Percentiles rank a stretch among this genome's conserved stretches.
phyloP scores from a whole-genome alignment of 2,888 invertebrate genomes.

The Lydus trimaculatus region DNA sequence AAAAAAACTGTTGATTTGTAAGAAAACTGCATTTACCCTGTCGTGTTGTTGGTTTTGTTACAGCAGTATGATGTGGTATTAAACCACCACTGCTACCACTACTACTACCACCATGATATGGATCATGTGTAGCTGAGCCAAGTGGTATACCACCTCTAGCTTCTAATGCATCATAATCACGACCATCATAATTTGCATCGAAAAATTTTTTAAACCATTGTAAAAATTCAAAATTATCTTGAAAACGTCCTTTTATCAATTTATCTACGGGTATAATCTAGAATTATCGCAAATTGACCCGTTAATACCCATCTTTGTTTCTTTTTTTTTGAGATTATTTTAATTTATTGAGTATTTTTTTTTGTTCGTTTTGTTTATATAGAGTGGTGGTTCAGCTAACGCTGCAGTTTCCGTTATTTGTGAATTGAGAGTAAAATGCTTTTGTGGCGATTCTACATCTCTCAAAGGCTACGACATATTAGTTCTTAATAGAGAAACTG shows the following conservation, averaged over 20 bases:
- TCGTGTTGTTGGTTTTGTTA: slow-evolving; percentile 40
- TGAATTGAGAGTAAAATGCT: too few relatives aligned
- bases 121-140: slow-evolving; percentile 70
- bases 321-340: not conserved
- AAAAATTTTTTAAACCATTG: slow-evolving; percentile 99
- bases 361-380: not conserved
- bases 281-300: slow-evolving; percentile 46
- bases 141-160: slow-evolving; percentile 84
- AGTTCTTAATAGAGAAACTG: too few relatives aligned
- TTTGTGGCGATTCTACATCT: too few relatives aligned
- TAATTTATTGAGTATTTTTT: not conserved
- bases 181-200: slow-evolving; percentile 99
- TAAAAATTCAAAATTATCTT: slow-evolving; percentile 99
- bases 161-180: slow-evolving; percentile 92
- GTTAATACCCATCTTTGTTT: slow-evolving; percentile 24
- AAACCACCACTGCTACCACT: slow-evolving; percentile 27
- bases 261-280: slow-evolving; percentile 99
- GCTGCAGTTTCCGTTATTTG: too few relatives aligned
- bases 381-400: too few relatives aligned
- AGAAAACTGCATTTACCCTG: slow-evolving; percentile 39
- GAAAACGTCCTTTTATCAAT: slow-evolving; percentile 98
- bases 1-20: not conserved
- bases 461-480: too few relatives aligned
- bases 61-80: slow-evolving; percentile 50
- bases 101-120: slow-evolving; percentile 32